These are phyloP conservation scores for Lycocorax pyrrhopterus DNA, from an alignment of 2,113 vertebrate species.

Conservation along the genomic window DNA sequence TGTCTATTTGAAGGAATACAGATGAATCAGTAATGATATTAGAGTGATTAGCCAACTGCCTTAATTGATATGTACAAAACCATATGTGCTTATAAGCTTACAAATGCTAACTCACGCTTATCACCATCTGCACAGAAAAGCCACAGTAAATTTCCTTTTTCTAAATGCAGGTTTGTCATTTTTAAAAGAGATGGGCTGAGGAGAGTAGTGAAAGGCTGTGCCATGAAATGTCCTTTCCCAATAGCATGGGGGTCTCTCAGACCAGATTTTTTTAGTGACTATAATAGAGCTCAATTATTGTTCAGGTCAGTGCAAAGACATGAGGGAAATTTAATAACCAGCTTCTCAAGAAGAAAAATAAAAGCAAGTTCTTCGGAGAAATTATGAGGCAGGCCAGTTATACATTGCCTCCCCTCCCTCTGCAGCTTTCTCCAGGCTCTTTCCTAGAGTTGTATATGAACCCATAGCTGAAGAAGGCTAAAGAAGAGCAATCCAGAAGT, in stretches of 20 bases:
- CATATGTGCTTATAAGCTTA: constrained; percentile 56
- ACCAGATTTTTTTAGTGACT: not conserved
- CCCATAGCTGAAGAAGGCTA: not conserved
- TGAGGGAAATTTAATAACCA: not conserved
- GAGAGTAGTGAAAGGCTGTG: not conserved
- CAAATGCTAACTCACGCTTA: constrained; percentile 61
- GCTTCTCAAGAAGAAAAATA: not conserved
- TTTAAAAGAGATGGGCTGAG: not conserved
- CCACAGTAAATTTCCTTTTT: constrained; percentile 54
- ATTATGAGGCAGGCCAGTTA: not conserved
- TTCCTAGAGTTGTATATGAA: not conserved
- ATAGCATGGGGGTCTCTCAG: not conserved
- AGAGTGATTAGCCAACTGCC: constrained; percentile 56
- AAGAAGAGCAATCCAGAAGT: not conserved
- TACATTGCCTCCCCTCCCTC: not conserved
- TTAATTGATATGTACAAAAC: constrained; percentile 66
- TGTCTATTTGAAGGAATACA: constrained; percentile 52
- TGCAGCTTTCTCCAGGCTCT: not conserved
- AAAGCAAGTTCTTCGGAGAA: not conserved
- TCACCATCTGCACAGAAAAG: constrained; percentile 51
- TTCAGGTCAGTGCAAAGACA: not conserved
- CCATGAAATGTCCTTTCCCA: not conserved
- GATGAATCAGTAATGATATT: constrained; percentile 60
- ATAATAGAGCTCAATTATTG: not conserved
- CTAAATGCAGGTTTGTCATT: constrained; percentile 25